Evolutionary conservation across 2,113 vertebrate genomes (phyloP).

Genomic region (Catagonus wagneri): DNA sequence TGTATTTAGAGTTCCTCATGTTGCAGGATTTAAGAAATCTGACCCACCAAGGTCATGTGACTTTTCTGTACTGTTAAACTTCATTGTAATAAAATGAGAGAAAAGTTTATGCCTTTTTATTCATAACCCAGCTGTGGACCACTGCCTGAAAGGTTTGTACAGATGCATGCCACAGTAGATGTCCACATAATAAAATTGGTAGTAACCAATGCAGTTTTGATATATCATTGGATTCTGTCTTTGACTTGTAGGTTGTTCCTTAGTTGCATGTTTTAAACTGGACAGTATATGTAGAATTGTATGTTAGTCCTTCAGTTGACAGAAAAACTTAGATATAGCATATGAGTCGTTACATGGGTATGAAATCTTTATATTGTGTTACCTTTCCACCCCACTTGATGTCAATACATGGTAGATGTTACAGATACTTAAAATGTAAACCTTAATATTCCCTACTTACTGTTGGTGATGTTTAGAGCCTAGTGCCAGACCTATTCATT

Average conservation of each 20-base stretch:
- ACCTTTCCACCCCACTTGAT: conserved; percentile 57
- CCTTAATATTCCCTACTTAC: conserved; percentile 23
- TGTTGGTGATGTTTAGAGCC: conserved; percentile 70
- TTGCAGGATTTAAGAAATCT: conserved; percentile 93
- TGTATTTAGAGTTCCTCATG: conserved; percentile 93
- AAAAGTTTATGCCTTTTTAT: conserved; percentile 96
- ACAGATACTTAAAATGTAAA: conserved; percentile 69
- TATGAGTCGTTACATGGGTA: conserved; percentile 35
- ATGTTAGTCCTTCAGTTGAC: conserved; percentile 79
- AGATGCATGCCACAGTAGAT: conserved; percentile 88
- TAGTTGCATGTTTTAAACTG: conserved; percentile 83
- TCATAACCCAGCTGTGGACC: conserved; percentile 95
- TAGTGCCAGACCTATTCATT: conserved; percentile 78
- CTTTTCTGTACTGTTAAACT: conserved; percentile 97
- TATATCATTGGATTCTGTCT: conserved; percentile 83
- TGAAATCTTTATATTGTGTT: conserved; percentile 51
- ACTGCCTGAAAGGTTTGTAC: conserved; percentile 94
- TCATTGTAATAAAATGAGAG: conserved; percentile 98
- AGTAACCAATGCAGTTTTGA: conserved; percentile 84
- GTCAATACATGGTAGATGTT: conserved; percentile 70
- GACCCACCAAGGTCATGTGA: conserved; percentile 93
- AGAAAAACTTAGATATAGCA: conserved; percentile 40
- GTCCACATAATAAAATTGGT: conserved; percentile 83
- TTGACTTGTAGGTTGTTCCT: conserved; percentile 79
- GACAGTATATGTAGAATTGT: conserved; percentile 84